Conservation (phyloP, 2,888 invertebrate species). For the Eledone cirrhosa region DNA sequence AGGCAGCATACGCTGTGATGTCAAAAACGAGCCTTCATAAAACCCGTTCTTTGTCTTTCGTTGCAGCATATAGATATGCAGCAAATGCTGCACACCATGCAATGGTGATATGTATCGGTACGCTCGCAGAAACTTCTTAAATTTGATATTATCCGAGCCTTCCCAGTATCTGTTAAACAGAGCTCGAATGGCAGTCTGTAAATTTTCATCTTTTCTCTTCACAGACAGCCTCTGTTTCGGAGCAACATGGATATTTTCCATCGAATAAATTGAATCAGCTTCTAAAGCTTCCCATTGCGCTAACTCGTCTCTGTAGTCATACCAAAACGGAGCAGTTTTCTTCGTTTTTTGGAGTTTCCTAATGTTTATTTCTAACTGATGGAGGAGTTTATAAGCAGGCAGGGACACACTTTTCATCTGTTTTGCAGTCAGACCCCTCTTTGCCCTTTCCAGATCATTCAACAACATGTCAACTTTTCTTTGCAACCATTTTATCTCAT, state of each 20-base stretch:
- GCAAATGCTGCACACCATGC: background rate
- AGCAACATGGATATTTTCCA: background rate
- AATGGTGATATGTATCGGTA: background rate
- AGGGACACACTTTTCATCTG: too few species aligned
- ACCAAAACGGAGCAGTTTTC: background rate
- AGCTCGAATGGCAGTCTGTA: background rate
- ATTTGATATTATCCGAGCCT: background rate
- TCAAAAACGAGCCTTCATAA: background rate
- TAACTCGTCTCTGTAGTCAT: background rate
- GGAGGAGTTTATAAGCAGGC: background rate
- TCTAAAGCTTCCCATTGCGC: background rate
- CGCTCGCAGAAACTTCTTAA: background rate
- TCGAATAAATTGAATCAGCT: background rate
- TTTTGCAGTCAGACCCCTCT: background rate
- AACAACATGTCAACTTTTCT: background rate
- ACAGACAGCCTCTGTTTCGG: constrained; percentile 10
- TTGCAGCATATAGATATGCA: background rate
- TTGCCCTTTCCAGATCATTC: background rate
- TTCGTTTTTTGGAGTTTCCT: too few species aligned
- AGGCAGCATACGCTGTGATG: background rate
- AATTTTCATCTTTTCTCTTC: background rate
- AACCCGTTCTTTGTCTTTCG: background rate
- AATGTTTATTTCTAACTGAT: background rate
- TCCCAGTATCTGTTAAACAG: background rate
- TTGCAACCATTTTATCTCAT: constrained; percentile 54